Base-by-base conservation (phyloP, 2,113 vertebrate genomes). In the Xenus cinereus region DNA sequence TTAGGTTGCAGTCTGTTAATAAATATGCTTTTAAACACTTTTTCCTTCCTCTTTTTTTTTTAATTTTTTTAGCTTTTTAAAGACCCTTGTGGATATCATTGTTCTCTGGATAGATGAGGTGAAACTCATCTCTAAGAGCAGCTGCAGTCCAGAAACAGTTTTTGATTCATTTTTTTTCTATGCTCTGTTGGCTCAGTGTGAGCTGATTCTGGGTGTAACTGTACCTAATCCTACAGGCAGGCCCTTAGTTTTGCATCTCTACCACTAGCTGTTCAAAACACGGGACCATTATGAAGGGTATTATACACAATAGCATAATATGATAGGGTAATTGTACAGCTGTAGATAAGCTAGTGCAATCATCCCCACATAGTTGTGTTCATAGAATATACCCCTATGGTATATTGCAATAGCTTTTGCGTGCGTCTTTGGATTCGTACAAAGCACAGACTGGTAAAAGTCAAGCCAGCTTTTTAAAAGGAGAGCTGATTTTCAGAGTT, bases 361-460 rank as follows among this genome's bases (percentile, higher is more conserved):
- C n/a, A 41, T 1, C 46, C 33, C 9, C 32, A 45, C 12, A 3
- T 28, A 22, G 37, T 16, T 76, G 20, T 57, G 32, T 66, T 71
- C 13, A 2, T 5, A 11, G 54, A 45, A 15, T 62, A 14, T 16
- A 68, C 23, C 13, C 9, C 3, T 46, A 0, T n/a, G 18, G 24
- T 56, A 6, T 69, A 8, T 12, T 48, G 22, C 27, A 46, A 0
- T 35, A 68, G 46, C 3, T 77, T 86, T 63, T 21, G 37, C 10
- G 0, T 39, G 30, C 2, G 1, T 91, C 37, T 79, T 71, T 60
- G 33, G 35, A 43, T 51, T 87, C 7, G 30, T 67, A 27, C 27
- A 54, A 59, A 92, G 67, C 26, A n/a, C 0, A 1, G 37, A 19
- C 30, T n/a, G 8, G 17, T 62, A 24, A 16, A 90, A 74, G 37